Evolutionary conservation across 2,888 invertebrate species (phyloP), one percentile per base, ranked within the genome.

Genomic region (Eurois occulta): DNA sequence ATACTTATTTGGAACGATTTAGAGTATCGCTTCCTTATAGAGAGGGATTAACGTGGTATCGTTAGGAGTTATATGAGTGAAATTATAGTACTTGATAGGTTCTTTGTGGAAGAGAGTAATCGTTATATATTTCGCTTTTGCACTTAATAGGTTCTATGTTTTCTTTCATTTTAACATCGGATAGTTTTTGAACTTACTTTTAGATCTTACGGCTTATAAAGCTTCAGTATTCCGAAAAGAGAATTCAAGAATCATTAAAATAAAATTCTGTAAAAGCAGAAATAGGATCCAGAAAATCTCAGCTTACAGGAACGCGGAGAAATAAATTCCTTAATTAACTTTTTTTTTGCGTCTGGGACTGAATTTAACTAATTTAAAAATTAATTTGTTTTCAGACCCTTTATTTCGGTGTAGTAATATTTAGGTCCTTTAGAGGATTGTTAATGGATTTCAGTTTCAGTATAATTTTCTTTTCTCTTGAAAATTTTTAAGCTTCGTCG

Each of bases 1-100:
- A 67, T 78, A 69, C 88, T 74, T 86, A 84, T 88, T 87, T 78
- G 79, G 83, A 58, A 77, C 67, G 28, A 84, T 85, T 83, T 78
- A 86, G 77, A 73, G 79, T 62, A 77, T 75, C 32, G 66, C 83
- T 88, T 88, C 88, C 78, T 62, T 84, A 69, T 62, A 74, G 11
- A 78, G 82, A 43, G 58, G 46, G 28, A 78, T 66, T 83, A 77
- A 73, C 58, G 60, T 76, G 48, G 35, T 75, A 66, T 86, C 64
- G 55, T 84, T 72, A 71, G 64, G 64, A 78, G 75, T 84, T 79
- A 72, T 75, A 74, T 28, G 55, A 58, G 69, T 70, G 71, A 72
- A 79, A 81, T 78, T 74, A 77, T 78, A 52, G 71, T 62, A 65
- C 65, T 52, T 64, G 64, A 52, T 77, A 67, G 48, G 62, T 52